phyloP scores from a whole-genome alignment of 2,113 vertebrate genomes.

The Oreochromis spilurus region DNA sequence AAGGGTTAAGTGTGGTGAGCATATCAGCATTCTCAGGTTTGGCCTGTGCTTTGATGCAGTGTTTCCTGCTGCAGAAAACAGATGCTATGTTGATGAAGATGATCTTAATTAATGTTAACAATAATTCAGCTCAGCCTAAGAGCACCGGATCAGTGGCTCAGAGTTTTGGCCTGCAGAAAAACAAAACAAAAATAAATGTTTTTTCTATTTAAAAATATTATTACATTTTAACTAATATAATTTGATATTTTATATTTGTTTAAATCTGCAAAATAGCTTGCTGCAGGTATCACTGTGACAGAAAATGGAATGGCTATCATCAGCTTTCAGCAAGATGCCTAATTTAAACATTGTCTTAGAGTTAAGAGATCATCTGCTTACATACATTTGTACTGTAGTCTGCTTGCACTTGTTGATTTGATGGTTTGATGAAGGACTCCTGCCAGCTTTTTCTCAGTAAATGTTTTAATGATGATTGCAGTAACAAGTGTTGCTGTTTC shows the following conservation, averaged over 20 bases:
- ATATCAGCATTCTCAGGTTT: background rate
- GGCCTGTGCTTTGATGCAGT: background rate
- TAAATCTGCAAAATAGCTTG: background rate
- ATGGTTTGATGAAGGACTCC: too few relatives aligned
- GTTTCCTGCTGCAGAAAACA: background rate
- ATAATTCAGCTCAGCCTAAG: background rate
- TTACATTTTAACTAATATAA: background rate
- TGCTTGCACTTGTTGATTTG: background rate
- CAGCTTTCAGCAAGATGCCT: background rate
- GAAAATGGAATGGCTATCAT: background rate
- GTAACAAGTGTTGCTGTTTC: background rate
- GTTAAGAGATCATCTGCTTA: background rate
- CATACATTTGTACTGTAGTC: background rate
- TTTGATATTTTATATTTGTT: background rate
- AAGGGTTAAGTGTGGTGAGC: background rate
- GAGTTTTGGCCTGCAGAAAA: background rate
- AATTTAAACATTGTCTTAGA: background rate
- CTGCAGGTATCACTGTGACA: background rate
- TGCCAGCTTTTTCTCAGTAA: too few relatives aligned
- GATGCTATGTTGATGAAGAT: background rate
- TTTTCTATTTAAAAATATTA: background rate
- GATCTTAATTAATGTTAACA: background rate
- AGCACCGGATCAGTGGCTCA: background rate
- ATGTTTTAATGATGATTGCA: background rate
- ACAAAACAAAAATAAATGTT: rapidly evolving